These are phyloP conservation scores for Caenorhabditis zanzibari DNA, from an alignment of 2,888 invertebrate genomes.

Conservation along the genomic window DNA sequence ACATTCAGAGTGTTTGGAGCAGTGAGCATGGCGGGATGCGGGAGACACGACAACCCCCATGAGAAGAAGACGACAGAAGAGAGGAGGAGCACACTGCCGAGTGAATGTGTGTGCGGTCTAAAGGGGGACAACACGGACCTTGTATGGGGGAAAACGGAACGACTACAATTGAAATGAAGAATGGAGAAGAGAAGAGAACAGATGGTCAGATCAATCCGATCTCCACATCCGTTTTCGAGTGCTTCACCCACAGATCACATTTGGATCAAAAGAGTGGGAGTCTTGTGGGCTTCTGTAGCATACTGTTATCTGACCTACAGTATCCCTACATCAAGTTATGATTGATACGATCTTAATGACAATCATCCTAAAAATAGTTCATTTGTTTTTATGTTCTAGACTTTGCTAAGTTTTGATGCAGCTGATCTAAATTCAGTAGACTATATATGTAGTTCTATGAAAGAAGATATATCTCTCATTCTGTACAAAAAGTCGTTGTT, in stretches of 20 bases:
- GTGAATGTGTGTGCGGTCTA: conserved; percentile 36
- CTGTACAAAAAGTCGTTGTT: no score
- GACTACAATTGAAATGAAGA: conserved; percentile 18
- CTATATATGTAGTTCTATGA: no score
- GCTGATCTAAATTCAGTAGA: no score
- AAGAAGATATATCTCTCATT: no score
- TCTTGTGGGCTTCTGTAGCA: background rate
- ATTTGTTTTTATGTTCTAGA: no score
- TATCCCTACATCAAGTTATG: no score
- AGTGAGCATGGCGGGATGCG: conserved; percentile 40
- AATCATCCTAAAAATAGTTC: no score
- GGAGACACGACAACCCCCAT: conserved; percentile 53
- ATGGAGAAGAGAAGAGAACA: conserved; percentile 11
- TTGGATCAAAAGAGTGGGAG: background rate
- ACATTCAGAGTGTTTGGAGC: conserved; percentile 48
- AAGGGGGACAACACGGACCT: conserved; percentile 30
- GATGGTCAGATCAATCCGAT: conserved; percentile 33
- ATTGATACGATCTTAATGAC: no score
- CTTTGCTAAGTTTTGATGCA: no score
- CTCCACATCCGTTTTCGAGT: conserved; percentile 7
- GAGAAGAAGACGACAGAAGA: conserved; percentile 48
- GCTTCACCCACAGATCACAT: background rate
- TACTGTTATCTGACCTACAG: background rate
- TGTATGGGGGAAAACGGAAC: conserved; percentile 36
- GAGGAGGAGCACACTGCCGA: conserved; percentile 44